phyloP scores from a whole-genome alignment of 2,797 vertebrate genomes.

The Gymnothorax javanicus region DNA sequence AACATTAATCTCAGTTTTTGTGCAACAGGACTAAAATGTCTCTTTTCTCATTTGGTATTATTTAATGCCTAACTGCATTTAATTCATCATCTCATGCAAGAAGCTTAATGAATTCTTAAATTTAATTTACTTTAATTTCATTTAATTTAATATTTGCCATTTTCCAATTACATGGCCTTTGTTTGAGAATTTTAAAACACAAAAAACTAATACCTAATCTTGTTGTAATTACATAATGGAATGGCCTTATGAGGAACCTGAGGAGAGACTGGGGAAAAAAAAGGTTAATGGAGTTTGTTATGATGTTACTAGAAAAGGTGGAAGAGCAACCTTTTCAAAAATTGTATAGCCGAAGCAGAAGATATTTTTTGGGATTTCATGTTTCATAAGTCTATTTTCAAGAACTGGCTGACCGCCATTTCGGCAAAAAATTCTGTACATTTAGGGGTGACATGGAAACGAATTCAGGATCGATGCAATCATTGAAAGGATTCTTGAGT shows the following conservation, averaged over 20 bases:
- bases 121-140: too few species aligned
- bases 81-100: too few species aligned
- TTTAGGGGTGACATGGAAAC: neutral
- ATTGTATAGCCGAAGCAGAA: neutral
- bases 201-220: neutral
- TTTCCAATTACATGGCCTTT: neutral
- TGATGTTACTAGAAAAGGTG: neutral
- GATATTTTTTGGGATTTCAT: neutral
- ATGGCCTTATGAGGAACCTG: neutral
- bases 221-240: neutral
- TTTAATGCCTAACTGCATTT: too few species aligned
- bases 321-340: neutral
- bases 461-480: neutral
- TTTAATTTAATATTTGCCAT: neutral
- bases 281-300: neutral
- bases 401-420: neutral
- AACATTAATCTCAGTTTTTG: neutral
- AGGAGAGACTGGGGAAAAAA: neutral
- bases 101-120: neutral
- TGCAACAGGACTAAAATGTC: slow-evolving; percentile 31
- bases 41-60: neutral
- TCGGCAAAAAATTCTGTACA: neutral
- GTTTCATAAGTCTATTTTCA: neutral
- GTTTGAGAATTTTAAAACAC: neutral
- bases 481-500: neutral